Conservation (phyloP, 2,888 invertebrate genomes). For the Heliconius sara region DNA sequence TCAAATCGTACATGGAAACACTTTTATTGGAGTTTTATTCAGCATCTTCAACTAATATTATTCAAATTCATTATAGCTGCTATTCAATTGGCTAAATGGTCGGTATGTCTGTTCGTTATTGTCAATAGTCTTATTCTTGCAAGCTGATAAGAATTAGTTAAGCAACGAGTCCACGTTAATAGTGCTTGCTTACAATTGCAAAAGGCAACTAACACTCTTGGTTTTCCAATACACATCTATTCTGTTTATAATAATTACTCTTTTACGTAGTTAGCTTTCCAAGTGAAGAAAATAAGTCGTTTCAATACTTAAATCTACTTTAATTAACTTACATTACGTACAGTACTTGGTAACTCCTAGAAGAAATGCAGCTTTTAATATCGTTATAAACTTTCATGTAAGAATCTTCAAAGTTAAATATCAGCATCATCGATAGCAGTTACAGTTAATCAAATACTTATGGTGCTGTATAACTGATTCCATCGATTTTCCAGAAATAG, state of each 20-base stretch:
- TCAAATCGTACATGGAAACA: slow-evolving; percentile 67
- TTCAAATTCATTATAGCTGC: slow-evolving; percentile 66
- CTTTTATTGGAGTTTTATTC: slow-evolving; percentile 62
- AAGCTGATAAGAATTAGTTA: slow-evolving; percentile 75
- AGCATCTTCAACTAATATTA: slow-evolving; percentile 59
- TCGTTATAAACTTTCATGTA: slow-evolving; percentile 11
- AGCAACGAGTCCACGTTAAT: slow-evolving; percentile 70
- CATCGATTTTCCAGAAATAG: slow-evolving; percentile 77
- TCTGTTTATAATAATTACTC: slow-evolving; percentile 65
- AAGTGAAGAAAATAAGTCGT: slow-evolving; percentile 43
- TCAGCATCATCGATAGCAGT: slow-evolving; percentile 12
- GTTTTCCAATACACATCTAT: slow-evolving; percentile 69
- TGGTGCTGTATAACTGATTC: slow-evolving; percentile 41
- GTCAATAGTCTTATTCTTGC: slow-evolving; percentile 64
- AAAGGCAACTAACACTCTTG: slow-evolving; percentile 67
- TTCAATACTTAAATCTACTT: not conserved
- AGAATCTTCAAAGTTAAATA: slow-evolving; percentile 27
- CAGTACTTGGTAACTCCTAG: not conserved
- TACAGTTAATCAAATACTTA: slow-evolving; percentile 33
- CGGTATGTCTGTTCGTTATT: slow-evolving; percentile 55
- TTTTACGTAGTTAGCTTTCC: slow-evolving; percentile 44
- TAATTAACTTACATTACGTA: not conserved
- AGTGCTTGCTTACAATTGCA: slow-evolving; percentile 75
- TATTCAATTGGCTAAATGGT: slow-evolving; percentile 66
- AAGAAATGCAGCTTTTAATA: slow-evolving; percentile 10